A percentile compares a stretch with the other conserved stretches of the same genome.
Evolutionary conservation across 2,888 invertebrate genomes (phyloP).

Genomic region (Lacanobia wlatinum): DNA sequence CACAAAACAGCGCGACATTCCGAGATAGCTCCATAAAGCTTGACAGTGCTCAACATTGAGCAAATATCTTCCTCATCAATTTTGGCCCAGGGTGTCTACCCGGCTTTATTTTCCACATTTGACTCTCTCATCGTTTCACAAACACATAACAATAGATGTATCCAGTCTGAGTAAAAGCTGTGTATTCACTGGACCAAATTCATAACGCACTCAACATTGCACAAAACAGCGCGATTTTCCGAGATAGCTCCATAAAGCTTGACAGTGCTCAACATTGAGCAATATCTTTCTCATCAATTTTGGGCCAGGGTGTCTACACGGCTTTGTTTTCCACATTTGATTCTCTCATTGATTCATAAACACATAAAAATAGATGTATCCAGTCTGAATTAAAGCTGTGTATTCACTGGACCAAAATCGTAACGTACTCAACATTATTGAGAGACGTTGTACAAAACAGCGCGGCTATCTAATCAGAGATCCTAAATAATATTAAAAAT

Average conservation of each 20-base stretch:
- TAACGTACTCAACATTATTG: neutral
- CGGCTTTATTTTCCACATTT: conserved; percentile 35
- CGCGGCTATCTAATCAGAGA: neutral
- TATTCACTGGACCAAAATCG: neutral
- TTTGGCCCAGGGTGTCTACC: neutral
- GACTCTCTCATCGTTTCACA: conserved; percentile 38
- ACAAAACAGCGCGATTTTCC: neutral
- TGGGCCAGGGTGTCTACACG: neutral
- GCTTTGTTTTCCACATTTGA: conserved; percentile 43
- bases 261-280: conserved; percentile 3
- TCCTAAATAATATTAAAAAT: too few relatives aligned
- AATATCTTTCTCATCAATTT: conserved; percentile 5
- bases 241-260: conserved; percentile 11
- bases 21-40: conserved; percentile 6
- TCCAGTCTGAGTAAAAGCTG: conserved; percentile 3
- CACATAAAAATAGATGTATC: conserved; percentile 41
- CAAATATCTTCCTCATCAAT: conserved; percentile 4
- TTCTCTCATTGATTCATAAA: conserved; percentile 44
- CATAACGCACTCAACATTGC: neutral
- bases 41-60: conserved; percentile 4
- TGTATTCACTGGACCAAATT: neutral
- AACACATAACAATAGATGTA: conserved; percentile 44
- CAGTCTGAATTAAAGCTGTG: conserved; percentile 3
- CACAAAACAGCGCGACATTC: neutral
- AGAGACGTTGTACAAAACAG: neutral